These are phyloP conservation scores for Stomatorhinus ivindoensis DNA, from an alignment of 2,113 vertebrate species.

Conservation along the genomic window DNA sequence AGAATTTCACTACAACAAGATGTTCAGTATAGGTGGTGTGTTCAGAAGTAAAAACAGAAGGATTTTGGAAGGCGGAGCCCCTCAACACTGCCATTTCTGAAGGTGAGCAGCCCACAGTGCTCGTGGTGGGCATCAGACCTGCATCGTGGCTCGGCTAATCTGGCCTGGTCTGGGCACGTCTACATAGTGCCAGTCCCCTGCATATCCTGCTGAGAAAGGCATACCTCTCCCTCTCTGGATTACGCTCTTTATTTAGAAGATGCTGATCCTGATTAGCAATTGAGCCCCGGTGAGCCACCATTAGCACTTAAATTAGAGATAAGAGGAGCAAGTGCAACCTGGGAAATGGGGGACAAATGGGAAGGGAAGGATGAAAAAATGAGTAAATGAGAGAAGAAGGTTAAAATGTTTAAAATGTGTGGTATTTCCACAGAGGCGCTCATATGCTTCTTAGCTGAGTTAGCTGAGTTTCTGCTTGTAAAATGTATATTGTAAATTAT, in stretches of 20 bases:
- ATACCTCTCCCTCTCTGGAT: neutral
- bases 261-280: conserved; percentile 11
- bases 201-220: neutral
- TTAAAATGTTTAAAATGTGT: neutral
- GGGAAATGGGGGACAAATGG: neutral
- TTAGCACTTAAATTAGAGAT: neutral
- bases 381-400: neutral
- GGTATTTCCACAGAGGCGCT: neutral
- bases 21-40: neutral
- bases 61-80: neutral
- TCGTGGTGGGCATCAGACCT: neutral
- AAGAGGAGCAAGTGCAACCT: neutral
- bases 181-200: conserved; percentile 14
- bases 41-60: neutral
- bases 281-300: neutral
- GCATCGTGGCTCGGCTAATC: conserved; percentile 20
- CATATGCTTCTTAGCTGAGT: neutral
- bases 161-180: conserved; percentile 25
- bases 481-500: no score
- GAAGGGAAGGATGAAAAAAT: neutral
- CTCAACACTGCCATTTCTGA: neutral
- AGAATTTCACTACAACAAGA: neutral
- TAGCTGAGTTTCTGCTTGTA: neutral
- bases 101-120: neutral
- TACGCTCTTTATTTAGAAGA: conserved; percentile 20